Evolutionary conservation across 2,113 vertebrate species (phyloP), one percentile per base, ranked within the genome.

Genomic region (Trematomus loennbergii): DNA sequence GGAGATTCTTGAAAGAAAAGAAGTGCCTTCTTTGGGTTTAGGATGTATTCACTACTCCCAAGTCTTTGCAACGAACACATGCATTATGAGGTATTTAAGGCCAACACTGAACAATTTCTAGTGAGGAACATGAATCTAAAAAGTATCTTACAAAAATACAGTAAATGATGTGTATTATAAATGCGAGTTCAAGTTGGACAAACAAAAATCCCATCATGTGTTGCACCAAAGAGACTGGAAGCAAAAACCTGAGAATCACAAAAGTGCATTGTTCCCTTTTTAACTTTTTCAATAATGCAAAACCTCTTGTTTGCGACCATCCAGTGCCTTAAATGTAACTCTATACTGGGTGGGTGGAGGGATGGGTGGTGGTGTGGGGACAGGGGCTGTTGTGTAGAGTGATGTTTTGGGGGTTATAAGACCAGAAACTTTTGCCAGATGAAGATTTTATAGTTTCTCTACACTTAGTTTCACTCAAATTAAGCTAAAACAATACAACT

Each of bases 1-100:
- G 57, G 68, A 64, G 59, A 48, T 59, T 67, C 49, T 59, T 70
- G 29, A 52, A 72, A 66, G 45, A 43, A 48, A 82, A 76, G 72
- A 81, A 72, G 86, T 80, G 72, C 83, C 81, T 82, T 22, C 68
- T 77, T 66, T 82, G 54, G 74, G 43, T 75, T 82, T 75, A 22
- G 74, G 45, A 67, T 80, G 52, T 68, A 71, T 74, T 84, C 48
- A 75, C 48, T 46, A 57, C 43, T 65, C 60, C 60, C 20, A 58
- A 73, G 66, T 75, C n/a, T 54, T 73, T 46, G 2, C 20, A 81
- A 64, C 33, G 16, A 75, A 50, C 55, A 74, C 15, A 9, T 46
- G 46, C 68, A 50, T n/a, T 57, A 74, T 72, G 63, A 40, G 49
- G 16, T 54, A 54, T 54, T n/a, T 49, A 70, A 74, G 79, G 68